Evolutionary conservation across 2,888 invertebrate genomes (phyloP).

Genomic region (Stratiomys singularior): DNA sequence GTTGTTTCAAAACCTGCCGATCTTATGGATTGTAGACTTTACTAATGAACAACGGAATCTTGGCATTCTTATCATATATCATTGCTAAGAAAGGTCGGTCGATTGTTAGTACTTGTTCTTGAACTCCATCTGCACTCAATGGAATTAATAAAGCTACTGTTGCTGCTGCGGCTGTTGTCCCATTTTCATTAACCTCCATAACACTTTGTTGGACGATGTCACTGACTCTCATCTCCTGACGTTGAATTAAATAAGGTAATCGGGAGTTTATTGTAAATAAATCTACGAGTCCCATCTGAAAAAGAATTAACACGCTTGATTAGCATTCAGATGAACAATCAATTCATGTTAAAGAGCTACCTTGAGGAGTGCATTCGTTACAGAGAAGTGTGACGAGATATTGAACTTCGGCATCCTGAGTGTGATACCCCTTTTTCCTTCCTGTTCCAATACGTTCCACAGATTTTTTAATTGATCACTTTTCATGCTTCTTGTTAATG

Average conservation of each 20-base stretch:
- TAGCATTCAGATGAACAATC: background rate
- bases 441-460: conserved; percentile 47
- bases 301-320: no score
- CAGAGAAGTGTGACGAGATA: conserved; percentile 50
- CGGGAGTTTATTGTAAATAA: conserved; percentile 65
- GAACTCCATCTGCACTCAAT: conserved; percentile 62
- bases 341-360: conserved; percentile 46
- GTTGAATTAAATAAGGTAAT: conserved; percentile 58
- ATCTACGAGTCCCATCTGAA: conserved; percentile 66
- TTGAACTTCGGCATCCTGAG: conserved; percentile 55
- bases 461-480: conserved; percentile 58
- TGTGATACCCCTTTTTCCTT: conserved; percentile 42
- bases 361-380: conserved; percentile 53
- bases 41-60: conserved; percentile 68
- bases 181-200: conserved; percentile 68
- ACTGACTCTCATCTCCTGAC: conserved; percentile 59
- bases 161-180: conserved; percentile 67
- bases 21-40: conserved; percentile 66
- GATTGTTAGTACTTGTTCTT: conserved; percentile 62
- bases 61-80: conserved; percentile 66
- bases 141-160: conserved; percentile 67
- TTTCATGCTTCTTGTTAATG: conserved; percentile 60
- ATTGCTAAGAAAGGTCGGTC: conserved; percentile 68
- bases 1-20: background rate
- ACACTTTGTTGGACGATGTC: conserved; percentile 68